phyloP scores from a whole-genome alignment of 2,113 vertebrate genomes.

The Lucifuga dentata region DNA sequence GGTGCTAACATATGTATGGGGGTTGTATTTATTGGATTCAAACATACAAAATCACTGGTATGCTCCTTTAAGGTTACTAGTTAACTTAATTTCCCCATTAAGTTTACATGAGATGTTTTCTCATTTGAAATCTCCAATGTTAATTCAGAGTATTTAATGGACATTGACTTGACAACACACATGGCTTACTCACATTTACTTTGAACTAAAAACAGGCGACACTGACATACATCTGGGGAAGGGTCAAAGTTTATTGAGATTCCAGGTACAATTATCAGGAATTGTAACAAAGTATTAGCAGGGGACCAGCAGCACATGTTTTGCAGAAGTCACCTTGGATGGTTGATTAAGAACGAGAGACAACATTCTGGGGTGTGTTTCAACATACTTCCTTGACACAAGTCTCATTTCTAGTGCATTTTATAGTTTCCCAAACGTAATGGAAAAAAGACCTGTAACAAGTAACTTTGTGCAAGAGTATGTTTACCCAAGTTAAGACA shows the following conservation, averaged over 20 bases:
- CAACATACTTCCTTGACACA: constrained; percentile 52
- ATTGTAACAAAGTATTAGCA: constrained; percentile 69
- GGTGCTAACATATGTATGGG: too few species aligned
- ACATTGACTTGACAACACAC: neutral
- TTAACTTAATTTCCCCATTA: neutral
- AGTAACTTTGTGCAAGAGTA: constrained; percentile 78
- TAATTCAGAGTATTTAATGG: neutral
- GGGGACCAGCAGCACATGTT: constrained; percentile 75
- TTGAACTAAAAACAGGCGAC: neutral
- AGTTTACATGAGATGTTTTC: neutral
- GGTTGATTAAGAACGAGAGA: constrained; percentile 66
- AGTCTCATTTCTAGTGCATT: constrained; percentile 76
- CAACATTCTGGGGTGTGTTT: constrained; percentile 73
- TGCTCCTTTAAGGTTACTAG: too few species aligned
- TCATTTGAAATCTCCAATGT: neutral
- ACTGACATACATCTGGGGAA: constrained; percentile 10
- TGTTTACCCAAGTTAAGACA: constrained; percentile 79
- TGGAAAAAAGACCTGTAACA: constrained; percentile 48
- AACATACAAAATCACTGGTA: too few species aligned
- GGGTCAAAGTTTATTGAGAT: constrained; percentile 78
- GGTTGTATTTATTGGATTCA: too few species aligned
- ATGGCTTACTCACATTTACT: too few species aligned
- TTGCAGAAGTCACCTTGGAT: constrained; percentile 69
- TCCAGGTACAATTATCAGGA: constrained; percentile 68
- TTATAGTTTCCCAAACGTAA: constrained; percentile 62